phyloP scores from a whole-genome alignment of 2,113 vertebrate genomes.

The Nannospalax galili region DNA sequence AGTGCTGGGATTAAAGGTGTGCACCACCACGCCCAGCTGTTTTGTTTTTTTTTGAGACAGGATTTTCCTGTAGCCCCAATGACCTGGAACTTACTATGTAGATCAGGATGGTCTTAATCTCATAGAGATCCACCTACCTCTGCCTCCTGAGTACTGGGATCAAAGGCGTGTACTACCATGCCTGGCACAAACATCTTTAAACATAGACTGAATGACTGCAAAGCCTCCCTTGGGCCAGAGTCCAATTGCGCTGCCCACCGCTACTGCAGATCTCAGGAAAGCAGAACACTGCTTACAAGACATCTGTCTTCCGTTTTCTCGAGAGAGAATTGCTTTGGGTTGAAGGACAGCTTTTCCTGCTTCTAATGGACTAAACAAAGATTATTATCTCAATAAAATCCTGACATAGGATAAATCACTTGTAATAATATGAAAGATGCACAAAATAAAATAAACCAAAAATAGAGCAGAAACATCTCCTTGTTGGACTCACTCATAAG shows the following conservation, averaged over 20 bases:
- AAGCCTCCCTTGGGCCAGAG: not conserved
- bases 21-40: no score
- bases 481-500: not conserved
- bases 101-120: no score
- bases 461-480: not conserved
- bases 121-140: no score
- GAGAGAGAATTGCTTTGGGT: constrained; percentile 2
- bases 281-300: not conserved
- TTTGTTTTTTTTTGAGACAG: no score
- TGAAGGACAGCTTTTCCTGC: not conserved
- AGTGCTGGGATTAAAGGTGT: no score
- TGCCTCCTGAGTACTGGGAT: no score
- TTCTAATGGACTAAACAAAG: not conserved
- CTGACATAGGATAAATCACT: not conserved
- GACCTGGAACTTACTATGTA: no score
- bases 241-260: not conserved
- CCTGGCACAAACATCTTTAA: no score
- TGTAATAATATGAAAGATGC: not conserved
- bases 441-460: constrained; percentile 30
- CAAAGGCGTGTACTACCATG: no score
- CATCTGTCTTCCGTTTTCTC: not conserved
- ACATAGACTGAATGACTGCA: not conserved
- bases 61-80: no score
- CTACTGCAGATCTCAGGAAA: not conserved
- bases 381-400: constrained; percentile 31